Conservation (phyloP, 2,113 vertebrate species). For the Cairina moschata region DNA sequence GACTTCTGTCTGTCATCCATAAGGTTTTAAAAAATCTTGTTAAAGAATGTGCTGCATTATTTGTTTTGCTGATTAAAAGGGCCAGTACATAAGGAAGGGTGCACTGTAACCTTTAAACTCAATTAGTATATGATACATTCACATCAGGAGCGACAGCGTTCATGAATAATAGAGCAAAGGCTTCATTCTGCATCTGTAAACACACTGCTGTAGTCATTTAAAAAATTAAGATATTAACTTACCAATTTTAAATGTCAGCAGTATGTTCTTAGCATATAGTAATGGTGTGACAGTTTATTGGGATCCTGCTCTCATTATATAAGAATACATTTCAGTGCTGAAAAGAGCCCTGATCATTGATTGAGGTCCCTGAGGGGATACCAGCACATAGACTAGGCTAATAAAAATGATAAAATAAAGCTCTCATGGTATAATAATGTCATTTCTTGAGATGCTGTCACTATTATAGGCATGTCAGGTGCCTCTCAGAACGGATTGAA, state of each 20-base stretch:
- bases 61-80: slow-evolving; percentile 61
- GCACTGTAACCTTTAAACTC: slow-evolving; percentile 67
- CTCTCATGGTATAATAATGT: slow-evolving; percentile 6
- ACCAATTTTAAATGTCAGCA: slow-evolving; percentile 65
- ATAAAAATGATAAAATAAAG: slow-evolving; percentile 39
- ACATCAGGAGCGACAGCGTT: slow-evolving; percentile 35
- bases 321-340: not conserved
- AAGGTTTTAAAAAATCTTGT: not conserved
- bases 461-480: not conserved
- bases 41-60: slow-evolving; percentile 7
- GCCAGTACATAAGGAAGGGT: slow-evolving; percentile 43
- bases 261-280: slow-evolving; percentile 21
- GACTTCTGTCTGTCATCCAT: slow-evolving; percentile 31
- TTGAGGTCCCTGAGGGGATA: not conserved
- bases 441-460: slow-evolving; percentile 17
- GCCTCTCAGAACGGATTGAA: not conserved
- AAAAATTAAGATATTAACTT: slow-evolving; percentile 74
- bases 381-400: not conserved
- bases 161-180: slow-evolving; percentile 42
- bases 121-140: slow-evolving; percentile 52
- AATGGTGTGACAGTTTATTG: slow-evolving; percentile 42
- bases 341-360: not conserved
- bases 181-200: slow-evolving; percentile 63
- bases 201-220: slow-evolving; percentile 10
- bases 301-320: not conserved